Conservation (phyloP, 2,113 vertebrate genomes). For the Rhineura floridana region DNA sequence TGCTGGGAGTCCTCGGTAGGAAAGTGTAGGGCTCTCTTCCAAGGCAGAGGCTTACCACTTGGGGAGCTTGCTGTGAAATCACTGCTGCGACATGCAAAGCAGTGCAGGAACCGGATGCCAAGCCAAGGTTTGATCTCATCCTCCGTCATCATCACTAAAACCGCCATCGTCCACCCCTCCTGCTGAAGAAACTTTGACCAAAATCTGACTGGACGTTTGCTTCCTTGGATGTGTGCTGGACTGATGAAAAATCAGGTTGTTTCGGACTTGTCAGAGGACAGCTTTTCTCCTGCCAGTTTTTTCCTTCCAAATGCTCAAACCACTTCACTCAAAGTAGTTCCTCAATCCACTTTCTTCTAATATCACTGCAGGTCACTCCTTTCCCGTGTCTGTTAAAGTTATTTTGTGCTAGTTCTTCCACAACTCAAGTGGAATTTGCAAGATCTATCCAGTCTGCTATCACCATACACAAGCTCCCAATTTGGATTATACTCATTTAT, state of each 20-base stretch:
- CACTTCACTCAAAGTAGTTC: neutral
- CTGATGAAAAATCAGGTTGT: neutral
- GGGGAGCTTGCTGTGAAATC: neutral
- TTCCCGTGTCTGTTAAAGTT: neutral
- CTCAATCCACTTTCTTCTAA: neutral
- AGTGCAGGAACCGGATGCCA: no score
- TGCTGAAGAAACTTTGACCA: neutral
- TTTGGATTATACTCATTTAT: no score
- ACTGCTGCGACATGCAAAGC: neutral
- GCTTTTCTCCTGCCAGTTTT: neutral
- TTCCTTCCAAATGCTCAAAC: neutral
- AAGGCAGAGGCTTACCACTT: neutral
- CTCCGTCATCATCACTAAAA: neutral
- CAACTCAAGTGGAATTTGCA: neutral
- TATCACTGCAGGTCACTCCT: neutral
- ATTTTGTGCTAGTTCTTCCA: neutral
- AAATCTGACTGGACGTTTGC: neutral
- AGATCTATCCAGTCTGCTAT: neutral
- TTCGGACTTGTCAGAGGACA: neutral
- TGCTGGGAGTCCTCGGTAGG: neutral
- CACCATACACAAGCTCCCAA: neutral
- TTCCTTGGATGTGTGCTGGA: neutral
- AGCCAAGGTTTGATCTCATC: neutral
- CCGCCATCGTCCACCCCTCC: neutral
- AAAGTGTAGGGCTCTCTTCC: neutral